Conservation (phyloP, 2,797 vertebrate species). For the Spinus pinus region DNA sequence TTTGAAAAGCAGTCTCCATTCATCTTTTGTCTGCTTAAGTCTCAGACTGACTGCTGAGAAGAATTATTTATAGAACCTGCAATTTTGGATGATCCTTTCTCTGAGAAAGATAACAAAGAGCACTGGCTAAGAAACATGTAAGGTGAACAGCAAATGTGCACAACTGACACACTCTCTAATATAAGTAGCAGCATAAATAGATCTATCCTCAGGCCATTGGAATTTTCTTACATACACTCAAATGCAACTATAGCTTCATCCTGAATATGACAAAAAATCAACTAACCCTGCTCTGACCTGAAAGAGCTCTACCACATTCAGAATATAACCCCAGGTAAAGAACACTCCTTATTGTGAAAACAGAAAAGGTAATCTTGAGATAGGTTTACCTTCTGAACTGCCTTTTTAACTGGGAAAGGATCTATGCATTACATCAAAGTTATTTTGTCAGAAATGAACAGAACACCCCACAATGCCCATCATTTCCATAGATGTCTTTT, state of each 20-base stretch:
- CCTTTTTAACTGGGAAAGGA: not conserved
- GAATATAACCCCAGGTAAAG: not conserved
- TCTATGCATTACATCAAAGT: not conserved
- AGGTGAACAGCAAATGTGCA: not conserved
- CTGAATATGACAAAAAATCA: not conserved
- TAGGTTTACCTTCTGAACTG: not conserved
- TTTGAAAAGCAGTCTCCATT: not conserved
- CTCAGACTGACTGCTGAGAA: not conserved
- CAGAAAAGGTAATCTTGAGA: not conserved
- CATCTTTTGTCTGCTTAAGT: not conserved
- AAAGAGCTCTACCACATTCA: not conserved
- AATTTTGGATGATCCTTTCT: not conserved
- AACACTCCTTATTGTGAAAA: not conserved
- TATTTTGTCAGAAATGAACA: not conserved
- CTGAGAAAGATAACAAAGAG: not conserved
- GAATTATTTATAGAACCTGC: not conserved
- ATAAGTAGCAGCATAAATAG: not conserved
- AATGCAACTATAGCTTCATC: not conserved
- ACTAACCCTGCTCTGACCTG: not conserved
- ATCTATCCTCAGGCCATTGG: not conserved
- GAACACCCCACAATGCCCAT: not conserved
- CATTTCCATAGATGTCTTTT: not conserved
- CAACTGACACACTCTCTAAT: not conserved
- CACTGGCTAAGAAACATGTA: fast-evolving
- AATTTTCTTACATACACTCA: not conserved